Percentiles rank a stretch among this genome's conserved stretches.
Evolutionary conservation across 2,113 vertebrate genomes (phyloP).

Genomic region (Chelonoidis abingdonii): DNA sequence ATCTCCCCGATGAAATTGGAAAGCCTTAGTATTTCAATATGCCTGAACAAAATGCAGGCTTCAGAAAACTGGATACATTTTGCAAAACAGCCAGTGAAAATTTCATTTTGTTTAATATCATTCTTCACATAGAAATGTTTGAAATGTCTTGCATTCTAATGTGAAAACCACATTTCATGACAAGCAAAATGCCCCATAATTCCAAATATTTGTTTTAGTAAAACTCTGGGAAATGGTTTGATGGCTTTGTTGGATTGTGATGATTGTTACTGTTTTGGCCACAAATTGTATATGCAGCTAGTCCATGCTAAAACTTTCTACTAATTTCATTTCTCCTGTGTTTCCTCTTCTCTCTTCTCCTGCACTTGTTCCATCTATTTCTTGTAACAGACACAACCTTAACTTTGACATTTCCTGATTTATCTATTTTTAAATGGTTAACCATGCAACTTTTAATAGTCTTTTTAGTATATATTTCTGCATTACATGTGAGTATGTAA

Average conservation of each 20-base stretch:
- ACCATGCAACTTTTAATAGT: background rate
- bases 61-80: background rate
- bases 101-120: background rate
- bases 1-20: background rate
- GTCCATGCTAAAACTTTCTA: background rate
- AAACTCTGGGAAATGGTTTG: background rate
- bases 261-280: background rate
- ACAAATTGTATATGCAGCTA: background rate
- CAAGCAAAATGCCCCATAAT: background rate
- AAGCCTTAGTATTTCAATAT: background rate
- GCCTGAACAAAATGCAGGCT: background rate
- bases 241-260: background rate
- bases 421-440: background rate
- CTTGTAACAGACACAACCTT: background rate
- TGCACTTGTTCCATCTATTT: background rate
- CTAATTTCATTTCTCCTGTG: background rate
- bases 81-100: background rate
- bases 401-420: background rate
- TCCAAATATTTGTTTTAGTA: background rate
- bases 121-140: background rate
- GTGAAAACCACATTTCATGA: background rate
- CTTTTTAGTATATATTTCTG: background rate
- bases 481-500: accelerated
- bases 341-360: conserved; percentile 20
- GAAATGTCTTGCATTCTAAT: background rate